Percentiles rank a stretch among this genome's conserved stretches.
These are phyloP conservation scores for Trogon surrucura DNA, from an alignment of 2,113 vertebrate genomes.

Conservation along the genomic window DNA sequence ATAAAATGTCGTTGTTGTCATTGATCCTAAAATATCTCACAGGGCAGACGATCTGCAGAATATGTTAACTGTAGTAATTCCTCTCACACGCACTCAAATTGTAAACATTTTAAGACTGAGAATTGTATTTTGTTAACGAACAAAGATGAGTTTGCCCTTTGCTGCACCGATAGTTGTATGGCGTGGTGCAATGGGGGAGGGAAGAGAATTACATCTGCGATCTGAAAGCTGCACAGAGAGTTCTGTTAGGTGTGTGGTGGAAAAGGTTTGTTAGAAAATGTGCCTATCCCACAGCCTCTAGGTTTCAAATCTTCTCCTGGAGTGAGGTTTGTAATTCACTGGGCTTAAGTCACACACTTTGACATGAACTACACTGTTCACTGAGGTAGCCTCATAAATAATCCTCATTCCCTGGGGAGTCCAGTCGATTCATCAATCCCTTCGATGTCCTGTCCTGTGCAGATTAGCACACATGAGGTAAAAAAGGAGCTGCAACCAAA, in stretches of 20 bases:
- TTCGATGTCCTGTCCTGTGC: neutral
- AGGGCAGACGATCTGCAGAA: neutral
- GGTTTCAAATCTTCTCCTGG: neutral
- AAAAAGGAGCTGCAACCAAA: neutral
- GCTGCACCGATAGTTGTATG: neutral
- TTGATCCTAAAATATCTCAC: neutral
- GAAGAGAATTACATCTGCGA: neutral
- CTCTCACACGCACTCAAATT: neutral
- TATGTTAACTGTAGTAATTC: neutral
- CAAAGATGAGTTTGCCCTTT: neutral
- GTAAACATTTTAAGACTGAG: neutral
- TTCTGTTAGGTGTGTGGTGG: neutral
- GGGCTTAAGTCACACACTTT: neutral
- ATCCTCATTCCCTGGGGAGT: neutral
- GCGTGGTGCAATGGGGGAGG: neutral
- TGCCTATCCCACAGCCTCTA: neutral
- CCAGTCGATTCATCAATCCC: neutral
- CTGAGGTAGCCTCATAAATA: constrained; percentile 48
- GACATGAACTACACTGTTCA: constrained; percentile 34
- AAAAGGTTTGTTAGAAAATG: neutral
- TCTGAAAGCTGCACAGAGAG: neutral
- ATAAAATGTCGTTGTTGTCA: neutral
- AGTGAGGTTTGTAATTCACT: constrained; percentile 29
- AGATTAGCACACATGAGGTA: neutral
- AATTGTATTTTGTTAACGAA: neutral